phyloP scores from a whole-genome alignment of 2,113 vertebrate species.

The Nerophis lumbriciformis region DNA sequence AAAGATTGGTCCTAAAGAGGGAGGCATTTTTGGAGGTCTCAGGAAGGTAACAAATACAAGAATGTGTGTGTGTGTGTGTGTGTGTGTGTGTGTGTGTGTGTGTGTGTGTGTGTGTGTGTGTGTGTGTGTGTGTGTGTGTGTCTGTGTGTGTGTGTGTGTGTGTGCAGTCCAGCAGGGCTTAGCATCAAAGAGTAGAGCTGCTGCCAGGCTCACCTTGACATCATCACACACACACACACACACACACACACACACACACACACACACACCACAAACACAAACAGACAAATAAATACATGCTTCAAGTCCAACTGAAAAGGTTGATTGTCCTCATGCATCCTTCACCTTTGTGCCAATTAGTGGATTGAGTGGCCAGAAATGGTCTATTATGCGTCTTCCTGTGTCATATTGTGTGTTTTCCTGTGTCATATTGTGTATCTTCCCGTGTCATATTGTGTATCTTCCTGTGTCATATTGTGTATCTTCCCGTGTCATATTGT shows the following conservation, averaged over 20 bases:
- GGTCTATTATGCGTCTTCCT: not conserved
- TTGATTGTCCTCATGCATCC: not conserved
- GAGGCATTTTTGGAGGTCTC: too few relatives aligned
- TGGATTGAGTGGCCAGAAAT: constrained; percentile 9
- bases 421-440: not conserved
- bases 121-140: constrained; percentile 24
- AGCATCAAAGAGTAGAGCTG: constrained; percentile 68
- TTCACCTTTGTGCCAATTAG: constrained; percentile 2
- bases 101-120: not conserved
- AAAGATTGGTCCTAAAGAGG: too few relatives aligned
- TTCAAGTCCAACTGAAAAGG: constrained; percentile 11
- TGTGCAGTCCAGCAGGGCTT: constrained; percentile 55
- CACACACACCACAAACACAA: constrained; percentile 14
- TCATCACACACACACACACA: not conserved
- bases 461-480: not conserved
- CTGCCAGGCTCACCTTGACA: constrained; percentile 60
- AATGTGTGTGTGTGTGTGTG: too few relatives aligned
- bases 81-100: too few relatives aligned
- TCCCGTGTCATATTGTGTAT: not conserved
- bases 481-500: too few relatives aligned
- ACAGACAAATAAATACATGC: constrained; percentile 43
- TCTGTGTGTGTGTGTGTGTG: constrained; percentile 49
- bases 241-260: not conserved
- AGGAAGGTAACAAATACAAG: too few relatives aligned
- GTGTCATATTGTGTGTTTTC: not conserved